Conservation (phyloP, 2,888 invertebrate genomes). For the Spialia ferax region DNA sequence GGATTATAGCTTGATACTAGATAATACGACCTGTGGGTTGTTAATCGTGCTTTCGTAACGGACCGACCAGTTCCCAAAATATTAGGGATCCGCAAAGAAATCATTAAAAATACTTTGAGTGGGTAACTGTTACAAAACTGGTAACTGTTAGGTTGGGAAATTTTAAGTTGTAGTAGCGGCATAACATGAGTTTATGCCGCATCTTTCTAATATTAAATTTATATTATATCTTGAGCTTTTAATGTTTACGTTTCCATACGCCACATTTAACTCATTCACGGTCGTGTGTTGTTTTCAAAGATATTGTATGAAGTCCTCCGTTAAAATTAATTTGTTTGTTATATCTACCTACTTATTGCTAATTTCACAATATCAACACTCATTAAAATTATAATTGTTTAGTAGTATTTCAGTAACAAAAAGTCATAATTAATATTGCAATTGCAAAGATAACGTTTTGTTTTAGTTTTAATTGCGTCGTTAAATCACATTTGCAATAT, state of each 20-base stretch:
- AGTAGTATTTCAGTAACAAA: background rate
- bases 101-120: slow-evolving; percentile 1
- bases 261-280: background rate
- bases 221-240: too few relatives aligned
- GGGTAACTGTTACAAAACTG: background rate
- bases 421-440: slow-evolving; percentile 9
- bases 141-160: too few relatives aligned
- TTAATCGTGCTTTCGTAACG: slow-evolving; percentile 81
- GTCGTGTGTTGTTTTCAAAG: background rate
- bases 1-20: slow-evolving; percentile 82
- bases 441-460: slow-evolving; percentile 12
- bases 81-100: slow-evolving; percentile 44
- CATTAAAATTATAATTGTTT: slow-evolving; percentile 3
- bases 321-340: slow-evolving; percentile 5
- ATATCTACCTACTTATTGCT: too few relatives aligned
- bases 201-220: too few relatives aligned
- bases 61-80: slow-evolving; percentile 63
- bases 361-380: background rate
- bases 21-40: slow-evolving; percentile 80
- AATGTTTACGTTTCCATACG: background rate
- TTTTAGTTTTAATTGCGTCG: slow-evolving; percentile 9
- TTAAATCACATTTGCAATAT: background rate
- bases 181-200: too few relatives aligned
- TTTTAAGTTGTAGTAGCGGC: background rate
- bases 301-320: background rate